phyloP scores from a whole-genome alignment of 1,140 invertebrate genomes.

The Antheraea pernyi region DNA sequence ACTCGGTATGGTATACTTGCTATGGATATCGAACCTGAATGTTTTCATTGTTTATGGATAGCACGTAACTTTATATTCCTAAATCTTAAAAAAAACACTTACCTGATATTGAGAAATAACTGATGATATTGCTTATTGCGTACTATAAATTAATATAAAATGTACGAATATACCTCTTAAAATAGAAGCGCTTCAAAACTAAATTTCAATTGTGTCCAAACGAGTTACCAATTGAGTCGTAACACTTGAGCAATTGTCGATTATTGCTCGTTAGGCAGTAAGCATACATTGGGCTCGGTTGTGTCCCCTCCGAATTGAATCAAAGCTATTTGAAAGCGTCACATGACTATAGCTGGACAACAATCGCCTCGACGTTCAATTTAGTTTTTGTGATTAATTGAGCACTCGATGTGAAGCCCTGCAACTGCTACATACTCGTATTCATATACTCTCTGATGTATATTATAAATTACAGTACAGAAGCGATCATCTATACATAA shows the following conservation, averaged over 20 bases:
- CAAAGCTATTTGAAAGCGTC: not conserved
- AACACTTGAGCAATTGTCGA: not conserved
- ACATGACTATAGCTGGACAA: not conserved
- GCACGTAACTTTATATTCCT: no score
- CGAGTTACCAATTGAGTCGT: not conserved
- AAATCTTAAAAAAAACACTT: no score
- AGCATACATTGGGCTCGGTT: not conserved
- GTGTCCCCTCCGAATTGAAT: slow-evolving; percentile 4
- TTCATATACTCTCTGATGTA: not conserved
- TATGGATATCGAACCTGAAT: no score
- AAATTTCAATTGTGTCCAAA: not conserved
- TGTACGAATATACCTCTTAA: no score
- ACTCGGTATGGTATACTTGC: no score
- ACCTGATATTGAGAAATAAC: no score
- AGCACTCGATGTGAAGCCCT: not conserved
- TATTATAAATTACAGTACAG: not conserved
- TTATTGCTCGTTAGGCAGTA: slow-evolving; percentile 1
- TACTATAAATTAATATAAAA: no score
- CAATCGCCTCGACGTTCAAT: not conserved
- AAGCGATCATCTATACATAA: no score
- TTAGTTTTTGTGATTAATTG: slow-evolving; percentile 4
- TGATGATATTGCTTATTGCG: no score
- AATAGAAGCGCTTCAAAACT: not conserved
- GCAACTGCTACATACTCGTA: not conserved
- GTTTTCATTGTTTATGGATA: no score